Conservation (phyloP, 1,140 invertebrate species). For the Trachymyrmex cornetzi region DNA sequence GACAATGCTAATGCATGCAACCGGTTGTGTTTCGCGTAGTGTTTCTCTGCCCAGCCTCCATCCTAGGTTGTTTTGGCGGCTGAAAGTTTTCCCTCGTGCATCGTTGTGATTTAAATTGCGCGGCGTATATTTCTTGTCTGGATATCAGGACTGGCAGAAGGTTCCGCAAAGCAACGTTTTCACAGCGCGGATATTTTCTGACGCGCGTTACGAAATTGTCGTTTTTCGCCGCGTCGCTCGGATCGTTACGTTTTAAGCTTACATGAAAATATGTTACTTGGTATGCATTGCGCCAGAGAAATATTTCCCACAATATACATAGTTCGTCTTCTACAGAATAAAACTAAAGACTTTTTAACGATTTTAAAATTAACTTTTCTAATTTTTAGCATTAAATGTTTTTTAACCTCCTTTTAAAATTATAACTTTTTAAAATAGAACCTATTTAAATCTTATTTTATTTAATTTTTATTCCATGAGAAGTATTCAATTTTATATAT, state of each 20-base stretch:
- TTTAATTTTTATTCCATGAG: not conserved
- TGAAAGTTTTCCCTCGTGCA: slow-evolving; percentile 53
- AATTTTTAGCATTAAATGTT: not conserved
- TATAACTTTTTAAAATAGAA: not conserved
- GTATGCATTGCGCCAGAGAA: slow-evolving; percentile 33
- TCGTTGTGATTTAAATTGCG: slow-evolving; percentile 64
- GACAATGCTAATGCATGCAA: slow-evolving; percentile 65
- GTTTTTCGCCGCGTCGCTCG: slow-evolving; percentile 39
- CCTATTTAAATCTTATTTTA: not conserved
- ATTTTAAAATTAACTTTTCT: slow-evolving; percentile 7
- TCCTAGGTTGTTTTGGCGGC: slow-evolving; percentile 53
- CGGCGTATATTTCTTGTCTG: slow-evolving; percentile 52
- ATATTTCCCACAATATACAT: slow-evolving; percentile 26
- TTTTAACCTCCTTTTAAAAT: not conserved
- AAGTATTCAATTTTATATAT: not conserved
- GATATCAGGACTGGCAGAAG: slow-evolving; percentile 45
- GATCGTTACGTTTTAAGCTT: slow-evolving; percentile 56
- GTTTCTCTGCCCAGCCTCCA: slow-evolving; percentile 35
- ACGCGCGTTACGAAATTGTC: slow-evolving; percentile 42
- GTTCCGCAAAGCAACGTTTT: slow-evolving; percentile 35
- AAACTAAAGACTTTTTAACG: not conserved
- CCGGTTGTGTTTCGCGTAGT: slow-evolving; percentile 54
- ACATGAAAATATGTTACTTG: slow-evolving; percentile 48
- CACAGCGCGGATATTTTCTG: slow-evolving; percentile 46
- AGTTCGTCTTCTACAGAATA: not conserved